Base-by-base conservation (phyloP, 2,888 invertebrate genomes). In the Hoplodrina blanda region DNA sequence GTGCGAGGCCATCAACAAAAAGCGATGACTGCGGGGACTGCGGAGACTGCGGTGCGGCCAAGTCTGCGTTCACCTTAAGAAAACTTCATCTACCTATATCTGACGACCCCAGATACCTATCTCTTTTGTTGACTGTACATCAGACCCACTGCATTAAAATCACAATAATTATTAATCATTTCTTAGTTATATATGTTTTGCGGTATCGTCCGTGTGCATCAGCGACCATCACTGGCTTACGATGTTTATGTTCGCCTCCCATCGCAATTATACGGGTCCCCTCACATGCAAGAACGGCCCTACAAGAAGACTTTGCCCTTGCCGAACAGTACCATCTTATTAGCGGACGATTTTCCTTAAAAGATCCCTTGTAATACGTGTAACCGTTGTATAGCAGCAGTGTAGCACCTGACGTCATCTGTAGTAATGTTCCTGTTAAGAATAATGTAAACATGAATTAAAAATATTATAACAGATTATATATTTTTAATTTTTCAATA, bases 241-340 rank as follows among this genome's bases (percentile, higher is more conserved):
- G 2, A 44, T 76, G 67, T 20, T 73, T 70, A n/a, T 76, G 76
- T 20, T 64, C 50, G 13, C 62, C 37, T 8, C 61, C 60, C 8
- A 52, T 17, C 1, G 63, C 30, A n/a, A 61, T 30, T 5, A 73
- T 25, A 0, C 41, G 55, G 13, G 55, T 68, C 7, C 60, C 68
- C 3, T 52, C 15, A 44, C 72, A 67, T 11, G 44, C 54, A 0
- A 73, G 60, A 1, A 59, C 10, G 3, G 54, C 73, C 25, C 44
- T 61, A 13, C 73, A 73, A 17, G 56, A 49, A 11, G 57, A 54
- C 33, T 70, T 57, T 3, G 54, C 50, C 30, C 53, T 73, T n/a
- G 73, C 68, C 5, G 73, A 73, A 25, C 70, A 73, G 37, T 62
- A 59, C 69, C 73, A 70, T 25, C 19, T 55, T 37, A 50, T 11